phyloP scores from a whole-genome alignment of 2,113 vertebrate species.

The Pseudopipra pipra region DNA sequence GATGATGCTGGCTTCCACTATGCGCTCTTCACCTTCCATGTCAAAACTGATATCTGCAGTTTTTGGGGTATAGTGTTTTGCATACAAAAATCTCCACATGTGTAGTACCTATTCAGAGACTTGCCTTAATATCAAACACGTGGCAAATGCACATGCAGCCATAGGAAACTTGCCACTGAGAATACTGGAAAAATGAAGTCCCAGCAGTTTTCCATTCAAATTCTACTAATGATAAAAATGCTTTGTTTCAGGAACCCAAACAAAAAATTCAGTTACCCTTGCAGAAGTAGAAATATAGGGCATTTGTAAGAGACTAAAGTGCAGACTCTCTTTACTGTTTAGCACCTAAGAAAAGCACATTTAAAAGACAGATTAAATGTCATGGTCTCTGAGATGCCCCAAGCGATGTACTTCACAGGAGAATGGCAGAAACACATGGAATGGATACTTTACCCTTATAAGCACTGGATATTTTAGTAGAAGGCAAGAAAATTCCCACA shows the following conservation, averaged over 20 bases:
- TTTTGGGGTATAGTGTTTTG: not conserved
- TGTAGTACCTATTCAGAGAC: not conserved
- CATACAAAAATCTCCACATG: not conserved
- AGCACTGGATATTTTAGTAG: not conserved
- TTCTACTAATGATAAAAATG: not conserved
- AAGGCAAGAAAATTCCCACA: not conserved
- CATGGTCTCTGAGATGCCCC: not conserved
- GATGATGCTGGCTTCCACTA: not conserved
- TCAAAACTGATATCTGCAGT: not conserved
- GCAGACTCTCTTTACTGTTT: not conserved
- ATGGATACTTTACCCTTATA: not conserved
- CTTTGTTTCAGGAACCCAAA: not conserved
- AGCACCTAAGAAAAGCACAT: not conserved
- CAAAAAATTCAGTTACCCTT: not conserved
- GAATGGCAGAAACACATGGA: not conserved
- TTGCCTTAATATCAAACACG: not conserved
- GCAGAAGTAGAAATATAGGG: not conserved
- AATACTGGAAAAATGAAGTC: not conserved
- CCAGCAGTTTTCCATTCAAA: not conserved
- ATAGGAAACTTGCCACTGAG: not conserved
- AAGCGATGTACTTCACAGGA: not conserved
- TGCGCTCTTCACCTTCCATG: rapidly evolving
- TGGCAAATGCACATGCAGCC: not conserved
- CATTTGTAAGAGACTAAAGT: not conserved
- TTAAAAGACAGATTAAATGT: not conserved